These are phyloP conservation scores for Lytechinus variegatus DNA, from an alignment of 35 echinoderm and acorn worm genomes.

Conservation along the genomic window DNA sequence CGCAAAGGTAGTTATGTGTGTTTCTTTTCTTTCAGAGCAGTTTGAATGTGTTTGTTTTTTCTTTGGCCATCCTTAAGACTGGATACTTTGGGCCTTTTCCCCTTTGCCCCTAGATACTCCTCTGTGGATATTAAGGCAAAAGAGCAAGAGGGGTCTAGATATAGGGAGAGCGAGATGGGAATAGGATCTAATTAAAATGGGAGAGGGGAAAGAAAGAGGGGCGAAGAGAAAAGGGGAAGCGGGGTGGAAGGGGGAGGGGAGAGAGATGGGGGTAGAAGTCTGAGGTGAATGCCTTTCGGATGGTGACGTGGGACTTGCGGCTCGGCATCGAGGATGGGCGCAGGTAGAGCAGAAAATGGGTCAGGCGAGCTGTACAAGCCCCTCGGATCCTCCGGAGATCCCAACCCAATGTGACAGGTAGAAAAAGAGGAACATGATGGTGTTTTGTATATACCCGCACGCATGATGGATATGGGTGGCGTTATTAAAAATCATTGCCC, in stretches of 20 bases:
- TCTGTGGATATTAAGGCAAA: neutral
- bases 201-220: neutral
- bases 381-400: neutral
- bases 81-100: no score
- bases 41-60: no score
- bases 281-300: neutral
- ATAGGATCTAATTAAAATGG: neutral
- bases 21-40: no score
- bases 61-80: no score
- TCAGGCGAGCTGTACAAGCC: neutral
- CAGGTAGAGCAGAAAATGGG: constrained; percentile 13
- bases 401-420: constrained; percentile 10
- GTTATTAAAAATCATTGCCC: constrained; percentile 37
- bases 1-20: no score
- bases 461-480: constrained; percentile 23
- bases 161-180: neutral
- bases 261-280: neutral
- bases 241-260: neutral
- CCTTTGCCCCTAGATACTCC: no score
- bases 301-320: neutral
- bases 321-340: neutral
- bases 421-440: neutral
- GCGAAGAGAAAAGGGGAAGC: neutral
- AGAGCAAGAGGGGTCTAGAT: neutral
- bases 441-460: constrained; percentile 15